phyloP scores from a whole-genome alignment of 2,797 vertebrate genomes.

The Fratercula arctica region DNA sequence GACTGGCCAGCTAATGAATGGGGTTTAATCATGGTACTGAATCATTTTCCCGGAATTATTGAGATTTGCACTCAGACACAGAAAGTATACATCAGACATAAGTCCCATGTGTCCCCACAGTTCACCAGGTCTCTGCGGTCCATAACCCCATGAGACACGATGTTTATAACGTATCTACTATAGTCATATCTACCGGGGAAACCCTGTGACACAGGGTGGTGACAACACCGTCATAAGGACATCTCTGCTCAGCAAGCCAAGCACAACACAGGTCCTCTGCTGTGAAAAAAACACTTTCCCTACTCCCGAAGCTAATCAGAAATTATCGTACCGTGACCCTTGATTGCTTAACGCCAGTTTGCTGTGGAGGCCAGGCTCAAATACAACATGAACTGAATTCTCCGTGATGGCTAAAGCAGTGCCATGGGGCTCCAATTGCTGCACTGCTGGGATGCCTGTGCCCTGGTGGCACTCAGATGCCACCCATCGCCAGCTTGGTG shows the following conservation, averaged over 20 bases:
- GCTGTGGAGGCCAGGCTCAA: neutral
- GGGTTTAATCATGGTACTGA: neutral
- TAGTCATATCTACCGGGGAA: neutral
- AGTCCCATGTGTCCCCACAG: neutral
- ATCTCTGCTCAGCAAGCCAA: neutral
- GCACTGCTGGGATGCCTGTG: neutral
- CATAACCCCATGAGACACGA: neutral
- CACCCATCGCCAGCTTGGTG: neutral
- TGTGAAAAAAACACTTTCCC: neutral
- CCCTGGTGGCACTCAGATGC: neutral
- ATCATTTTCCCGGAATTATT: neutral
- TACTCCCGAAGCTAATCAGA: neutral
- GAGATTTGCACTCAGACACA: neutral
- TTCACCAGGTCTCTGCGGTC: neutral
- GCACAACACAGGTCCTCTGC: neutral
- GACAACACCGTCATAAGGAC: neutral
- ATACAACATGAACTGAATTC: neutral
- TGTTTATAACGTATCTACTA: neutral
- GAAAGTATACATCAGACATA: neutral
- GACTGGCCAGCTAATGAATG: neutral
- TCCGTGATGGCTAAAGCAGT: neutral
- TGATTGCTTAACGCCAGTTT: neutral
- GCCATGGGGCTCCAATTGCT: fast-evolving
- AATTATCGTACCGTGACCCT: neutral
- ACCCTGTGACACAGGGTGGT: neutral